phyloP scores from a whole-genome alignment of 1,140 invertebrate genomes.

The Heliothis subflexa region DNA sequence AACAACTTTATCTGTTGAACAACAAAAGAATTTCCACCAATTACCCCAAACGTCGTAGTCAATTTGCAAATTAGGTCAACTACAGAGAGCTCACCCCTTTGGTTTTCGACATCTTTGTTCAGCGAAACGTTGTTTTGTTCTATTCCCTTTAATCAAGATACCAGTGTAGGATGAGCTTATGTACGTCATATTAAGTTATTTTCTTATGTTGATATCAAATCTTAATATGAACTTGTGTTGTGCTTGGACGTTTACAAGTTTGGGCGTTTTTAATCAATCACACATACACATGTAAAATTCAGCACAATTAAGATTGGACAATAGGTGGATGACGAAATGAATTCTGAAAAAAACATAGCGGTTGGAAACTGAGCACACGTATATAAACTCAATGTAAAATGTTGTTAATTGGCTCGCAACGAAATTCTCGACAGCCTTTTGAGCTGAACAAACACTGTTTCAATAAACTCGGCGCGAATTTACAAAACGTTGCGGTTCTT shows the following conservation, averaged over 20 bases:
- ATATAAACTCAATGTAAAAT: not conserved
- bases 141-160: constrained; percentile 25
- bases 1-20: not conserved
- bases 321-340: no score
- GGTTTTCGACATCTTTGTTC: constrained; percentile 30
- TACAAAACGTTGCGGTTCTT: constrained; percentile 35
- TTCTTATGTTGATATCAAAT: no score
- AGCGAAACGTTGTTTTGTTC: not conserved
- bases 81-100: constrained; percentile 34
- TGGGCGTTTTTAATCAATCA: no score
- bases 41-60: constrained; percentile 19
- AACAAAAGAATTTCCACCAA: constrained; percentile 34
- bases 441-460: constrained; percentile 12
- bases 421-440: constrained; percentile 23
- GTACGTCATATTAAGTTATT: not conserved
- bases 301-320: no score
- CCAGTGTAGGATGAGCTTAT: not conserved
- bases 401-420: constrained; percentile 1
- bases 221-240: no score
- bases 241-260: no score
- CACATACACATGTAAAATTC: no score
- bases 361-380: no score
- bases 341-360: not conserved
- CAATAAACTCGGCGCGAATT: constrained; percentile 22
- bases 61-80: constrained; percentile 45